Percentiles rank a stretch among this genome's conserved stretches.
Evolutionary conservation across 1,140 invertebrate genomes (phyloP).

Genomic region (Cyrtorhinus lividipennis): DNA sequence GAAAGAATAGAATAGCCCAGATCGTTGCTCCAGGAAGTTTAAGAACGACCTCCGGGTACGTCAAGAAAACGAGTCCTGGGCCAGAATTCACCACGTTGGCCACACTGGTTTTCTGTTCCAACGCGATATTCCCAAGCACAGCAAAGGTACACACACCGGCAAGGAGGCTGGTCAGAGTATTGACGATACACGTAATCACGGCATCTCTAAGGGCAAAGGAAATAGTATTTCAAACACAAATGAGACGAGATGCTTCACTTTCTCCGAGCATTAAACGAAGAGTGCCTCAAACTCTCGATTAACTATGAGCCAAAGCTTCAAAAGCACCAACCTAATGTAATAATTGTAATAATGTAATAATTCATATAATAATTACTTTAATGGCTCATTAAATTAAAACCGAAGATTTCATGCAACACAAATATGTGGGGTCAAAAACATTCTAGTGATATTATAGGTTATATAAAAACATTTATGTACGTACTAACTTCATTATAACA

Average conservation of each 20-base stretch:
- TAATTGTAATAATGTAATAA: too few relatives aligned
- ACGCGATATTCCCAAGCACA: conserved; percentile 45
- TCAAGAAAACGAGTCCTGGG: conserved; percentile 50
- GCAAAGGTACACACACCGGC: conserved; percentile 47
- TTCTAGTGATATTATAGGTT: too few relatives aligned
- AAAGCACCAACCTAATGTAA: too few relatives aligned
- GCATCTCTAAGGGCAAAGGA: conserved; percentile 46
- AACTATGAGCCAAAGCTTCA: not conserved
- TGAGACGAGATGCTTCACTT: not conserved
- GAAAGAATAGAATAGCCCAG: conserved; percentile 47
- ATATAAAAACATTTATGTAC: too few relatives aligned
- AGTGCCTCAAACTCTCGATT: not conserved
- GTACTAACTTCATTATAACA: too few relatives aligned
- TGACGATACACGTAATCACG: conserved; percentile 46
- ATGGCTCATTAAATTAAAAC: too few relatives aligned
- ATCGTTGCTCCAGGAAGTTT: conserved; percentile 44
- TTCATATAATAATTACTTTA: too few relatives aligned
- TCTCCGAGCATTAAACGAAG: too few relatives aligned
- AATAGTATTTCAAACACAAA: not conserved
- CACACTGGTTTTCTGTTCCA: conserved; percentile 36
- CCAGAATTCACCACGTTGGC: conserved; percentile 43
- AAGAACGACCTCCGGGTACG: conserved; percentile 50
- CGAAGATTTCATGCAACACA: too few relatives aligned
- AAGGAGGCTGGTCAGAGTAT: conserved; percentile 45
- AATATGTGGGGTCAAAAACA: too few relatives aligned